Conservation (phyloP, 2,888 invertebrate species). For the Tipula vernalis region DNA sequence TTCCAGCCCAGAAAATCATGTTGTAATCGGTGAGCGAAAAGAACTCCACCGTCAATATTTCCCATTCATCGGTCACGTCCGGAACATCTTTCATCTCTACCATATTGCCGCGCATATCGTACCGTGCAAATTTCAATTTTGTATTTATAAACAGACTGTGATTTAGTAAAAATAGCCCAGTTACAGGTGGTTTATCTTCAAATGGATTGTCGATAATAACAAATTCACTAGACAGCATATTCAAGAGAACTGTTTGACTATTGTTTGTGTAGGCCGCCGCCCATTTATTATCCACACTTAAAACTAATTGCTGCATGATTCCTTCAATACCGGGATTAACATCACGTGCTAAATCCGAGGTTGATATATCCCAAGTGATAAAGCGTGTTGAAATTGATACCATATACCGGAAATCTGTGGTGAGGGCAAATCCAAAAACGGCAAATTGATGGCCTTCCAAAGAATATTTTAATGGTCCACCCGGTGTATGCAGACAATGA, state of each 20-base stretch:
- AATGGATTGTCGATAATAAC: constrained; percentile 76
- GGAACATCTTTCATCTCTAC: constrained; percentile 45
- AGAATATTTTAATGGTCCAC: constrained; percentile 95
- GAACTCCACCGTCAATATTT: constrained; percentile 64
- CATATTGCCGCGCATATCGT: constrained; percentile 63
- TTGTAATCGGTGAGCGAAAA: constrained; percentile 53
- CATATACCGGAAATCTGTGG: constrained; percentile 82
- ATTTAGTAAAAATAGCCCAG: constrained; percentile 52
- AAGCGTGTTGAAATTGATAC: constrained; percentile 94
- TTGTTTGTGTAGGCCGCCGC: constrained; percentile 94
- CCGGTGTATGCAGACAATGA: constrained; percentile 96
- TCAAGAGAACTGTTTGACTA: constrained; percentile 84
- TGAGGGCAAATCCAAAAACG: constrained; percentile 82
- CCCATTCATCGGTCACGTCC: constrained; percentile 50
- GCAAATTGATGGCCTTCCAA: constrained; percentile 97
- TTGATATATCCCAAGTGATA: constrained; percentile 93
- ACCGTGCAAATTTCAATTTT: constrained; percentile 59
- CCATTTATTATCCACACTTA: constrained; percentile 92
- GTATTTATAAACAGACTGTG: constrained; percentile 65
- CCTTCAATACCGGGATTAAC: constrained; percentile 90
- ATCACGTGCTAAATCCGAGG: constrained; percentile 87
- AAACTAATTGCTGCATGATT: constrained; percentile 85
- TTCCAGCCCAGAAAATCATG: constrained; percentile 70
- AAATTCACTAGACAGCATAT: constrained; percentile 89
- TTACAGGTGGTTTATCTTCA: constrained; percentile 44